Percentiles rank a stretch among this genome's conserved stretches.
These are phyloP conservation scores for Drosophila villosipedis DNA, from an alignment of 2,888 invertebrate species.

Conservation along the genomic window DNA sequence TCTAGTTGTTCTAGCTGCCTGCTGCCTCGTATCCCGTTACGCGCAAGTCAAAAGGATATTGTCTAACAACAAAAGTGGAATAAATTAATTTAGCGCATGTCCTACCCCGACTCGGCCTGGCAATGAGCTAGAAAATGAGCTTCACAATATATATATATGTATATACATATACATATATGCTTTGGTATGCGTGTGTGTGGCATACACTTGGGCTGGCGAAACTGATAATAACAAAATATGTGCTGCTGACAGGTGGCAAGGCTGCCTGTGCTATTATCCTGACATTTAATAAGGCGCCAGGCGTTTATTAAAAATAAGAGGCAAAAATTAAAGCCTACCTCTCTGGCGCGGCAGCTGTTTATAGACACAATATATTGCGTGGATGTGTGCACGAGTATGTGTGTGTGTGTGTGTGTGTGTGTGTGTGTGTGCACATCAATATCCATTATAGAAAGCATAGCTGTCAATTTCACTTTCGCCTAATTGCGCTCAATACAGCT, in stretches of 20 bases:
- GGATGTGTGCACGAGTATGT: background rate
- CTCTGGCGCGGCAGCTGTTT: constrained; percentile 42
- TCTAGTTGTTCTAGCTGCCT: constrained; percentile 26
- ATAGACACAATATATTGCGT: constrained; percentile 31
- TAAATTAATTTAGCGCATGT: constrained; percentile 83
- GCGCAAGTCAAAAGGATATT: constrained; percentile 72
- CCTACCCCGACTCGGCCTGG: constrained; percentile 53
- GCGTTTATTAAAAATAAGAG: constrained; percentile 68
- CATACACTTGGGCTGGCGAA: constrained; percentile 51
- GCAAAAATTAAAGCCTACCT: constrained; percentile 65
- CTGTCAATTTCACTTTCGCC: constrained; percentile 71
- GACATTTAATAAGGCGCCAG: constrained; percentile 69
- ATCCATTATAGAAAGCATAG: constrained; percentile 62
- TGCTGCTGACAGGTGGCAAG: constrained; percentile 75
- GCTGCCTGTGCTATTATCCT: constrained; percentile 27
- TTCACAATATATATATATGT: constrained; percentile 52
- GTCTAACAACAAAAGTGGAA: constrained; percentile 80
- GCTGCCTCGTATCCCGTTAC: constrained; percentile 59
- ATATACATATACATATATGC: constrained; percentile 2
- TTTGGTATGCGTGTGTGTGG: constrained; percentile 30
- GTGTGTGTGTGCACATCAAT: constrained; percentile 55
- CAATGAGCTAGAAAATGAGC: constrained; percentile 83
- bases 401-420: background rate
- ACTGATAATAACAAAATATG: constrained; percentile 79
- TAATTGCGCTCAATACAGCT: constrained; percentile 63